Evolutionary conservation across 1,140 invertebrate genomes (phyloP), one percentile per base, ranked within the genome.

Genomic region (Trachymyrmex cornetzi): DNA sequence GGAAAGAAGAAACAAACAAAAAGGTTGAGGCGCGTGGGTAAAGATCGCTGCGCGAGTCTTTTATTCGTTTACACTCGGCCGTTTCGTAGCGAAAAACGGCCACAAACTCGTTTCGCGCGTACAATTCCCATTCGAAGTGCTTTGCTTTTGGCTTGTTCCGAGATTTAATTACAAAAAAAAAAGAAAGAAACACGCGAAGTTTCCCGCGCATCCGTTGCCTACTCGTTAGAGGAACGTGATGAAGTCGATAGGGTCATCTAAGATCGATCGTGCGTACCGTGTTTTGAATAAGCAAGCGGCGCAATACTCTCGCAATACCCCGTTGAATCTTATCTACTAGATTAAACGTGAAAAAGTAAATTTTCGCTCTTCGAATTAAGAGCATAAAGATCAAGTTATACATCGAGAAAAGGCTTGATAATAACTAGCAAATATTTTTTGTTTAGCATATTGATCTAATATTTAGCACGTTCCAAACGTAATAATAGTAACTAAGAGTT

Each of bases 141-240:
- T 75, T 34, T 74, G 55, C 53, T 48, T 50, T 84, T 67, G 55
- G 59, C 38, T 50, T 61, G 55, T 61, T 59, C 24, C 24, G 80
- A 75, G 80, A 84, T 84, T 84, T 74, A 84, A 84, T 84, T 63
- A 50, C 55, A 84, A 84, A 74, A 61, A 72, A 72, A 22, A 59
- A 44, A n/a, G 27, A 50, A 72, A 63, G 19, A 55, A 38, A n/a
- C 11, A 44, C 24, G 27, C 38, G 0, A 69, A 69, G 77, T 71
- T 55, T 69, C 24, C 14, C 27, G 69, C 67, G 53, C 38, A 84
- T 75, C 69, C 53, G 74, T 84, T 57, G 55, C 24, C 24, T 11
- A 24, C 69, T 50, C 38, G 80, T 84, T 75, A 84, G 27, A 38
- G 69, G 61, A 84, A 50, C 44, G 34, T 27, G 19, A 24, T n/a